Base-by-base conservation (phyloP, 2,797 vertebrate species). In the Oryzias dopingdopingensis region DNA sequence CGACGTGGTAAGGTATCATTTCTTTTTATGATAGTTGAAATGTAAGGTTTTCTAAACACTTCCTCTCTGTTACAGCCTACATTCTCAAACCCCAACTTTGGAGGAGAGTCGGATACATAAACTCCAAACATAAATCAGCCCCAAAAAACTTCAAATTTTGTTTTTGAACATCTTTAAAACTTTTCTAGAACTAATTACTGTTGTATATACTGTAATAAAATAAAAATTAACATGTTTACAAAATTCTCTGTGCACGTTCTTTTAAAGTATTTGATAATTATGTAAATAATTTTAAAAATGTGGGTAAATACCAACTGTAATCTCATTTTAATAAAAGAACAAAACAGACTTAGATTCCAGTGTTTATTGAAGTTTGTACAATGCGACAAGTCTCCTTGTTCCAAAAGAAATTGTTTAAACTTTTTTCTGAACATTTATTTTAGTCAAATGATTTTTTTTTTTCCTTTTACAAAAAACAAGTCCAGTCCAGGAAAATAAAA, bases 361-460 rank as follows among this genome's bases (percentile, higher is more conserved):
- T 89, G 84, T 92, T 92, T 92, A 91, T 87, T 91, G 73, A 87
- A 81, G 72, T 80, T 82, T 90, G 79, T 77, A 91, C 86, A 92
- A 90, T 83, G 84, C 90, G 92, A 88, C 88, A 88, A 86, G 88
- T 81, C 0, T 40, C 26, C 89, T 89, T 64, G 79, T 77, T 87
- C 87, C 80, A 72, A 74, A 88, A 71, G 78, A 77, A 43, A 82
- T 74, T 79, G 82, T 79, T 76, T 72, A 57, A 73, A 68, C 81
- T 17, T 51, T 48, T 70, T 45, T 77, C 48, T 77, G 50, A 66
- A 80, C 74, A 67, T 59, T 79, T 62, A 77, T 82, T 72, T 80
- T 16, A 37, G 10, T 13, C 32, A 37, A 37, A 37, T 7, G 2
- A 0, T 15, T n/a, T 42, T 16, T 16, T 16, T 16, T 42, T n/a